Conservation (phyloP, 2,113 vertebrate species). For the Pedionomus torquatus region DNA sequence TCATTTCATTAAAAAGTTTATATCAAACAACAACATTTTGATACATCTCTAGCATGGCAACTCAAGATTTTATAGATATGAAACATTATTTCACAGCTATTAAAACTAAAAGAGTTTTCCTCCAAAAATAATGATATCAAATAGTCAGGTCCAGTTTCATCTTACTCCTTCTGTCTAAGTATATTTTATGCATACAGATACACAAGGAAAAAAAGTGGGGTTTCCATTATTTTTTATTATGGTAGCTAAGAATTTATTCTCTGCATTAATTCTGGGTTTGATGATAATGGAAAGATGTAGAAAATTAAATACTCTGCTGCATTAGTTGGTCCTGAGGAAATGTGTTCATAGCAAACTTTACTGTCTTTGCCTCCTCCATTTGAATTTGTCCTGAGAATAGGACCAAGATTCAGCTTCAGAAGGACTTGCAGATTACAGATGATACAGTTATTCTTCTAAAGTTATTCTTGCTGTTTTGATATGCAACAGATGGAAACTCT, state of each 20-base stretch:
- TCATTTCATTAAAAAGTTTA: not conserved
- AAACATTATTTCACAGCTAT: not conserved
- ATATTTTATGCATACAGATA: not conserved
- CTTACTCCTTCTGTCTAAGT: not conserved
- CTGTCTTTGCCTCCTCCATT: not conserved
- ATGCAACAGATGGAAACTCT: not conserved
- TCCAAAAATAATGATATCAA: not conserved
- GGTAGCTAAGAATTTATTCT: not conserved
- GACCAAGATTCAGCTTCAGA: not conserved
- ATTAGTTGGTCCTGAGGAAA: not conserved
- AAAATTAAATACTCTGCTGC: not conserved
- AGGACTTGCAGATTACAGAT: not conserved
- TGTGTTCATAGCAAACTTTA: not conserved
- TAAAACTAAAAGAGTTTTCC: not conserved
- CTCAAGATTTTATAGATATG: not conserved
- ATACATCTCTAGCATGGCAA: not conserved
- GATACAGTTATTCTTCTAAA: not conserved
- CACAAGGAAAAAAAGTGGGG: not conserved
- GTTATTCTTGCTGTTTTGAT: not conserved
- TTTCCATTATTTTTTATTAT: not conserved
- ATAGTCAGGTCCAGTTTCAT: not conserved
- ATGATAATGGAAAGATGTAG: not conserved
- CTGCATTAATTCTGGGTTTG: not conserved
- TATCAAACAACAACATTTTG: not conserved
- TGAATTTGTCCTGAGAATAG: not conserved